Conservation (phyloP, 2,113 vertebrate species). For the Gila orcuttii region DNA sequence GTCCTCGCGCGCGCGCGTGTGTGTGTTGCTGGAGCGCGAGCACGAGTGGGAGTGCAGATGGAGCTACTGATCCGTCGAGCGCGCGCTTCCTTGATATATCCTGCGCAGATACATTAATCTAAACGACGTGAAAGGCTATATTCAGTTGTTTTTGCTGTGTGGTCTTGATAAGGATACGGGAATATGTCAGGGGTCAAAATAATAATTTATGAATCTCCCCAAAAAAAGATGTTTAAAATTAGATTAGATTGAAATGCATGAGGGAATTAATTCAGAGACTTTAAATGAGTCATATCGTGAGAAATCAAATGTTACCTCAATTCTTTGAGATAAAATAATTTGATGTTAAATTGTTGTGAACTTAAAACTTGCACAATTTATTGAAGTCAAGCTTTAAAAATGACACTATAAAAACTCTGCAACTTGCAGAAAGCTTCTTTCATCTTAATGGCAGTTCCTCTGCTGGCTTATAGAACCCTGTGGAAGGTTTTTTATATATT, state of each 20-base stretch:
- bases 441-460: too few relatives aligned
- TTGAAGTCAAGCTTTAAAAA: background rate
- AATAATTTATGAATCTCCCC: background rate
- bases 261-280: conserved; percentile 16
- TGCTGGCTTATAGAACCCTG: too few relatives aligned
- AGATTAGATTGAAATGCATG: background rate
- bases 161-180: conserved; percentile 10
- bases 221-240: background rate
- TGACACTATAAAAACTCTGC: background rate
- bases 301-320: background rate
- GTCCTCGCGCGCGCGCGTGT: background rate
- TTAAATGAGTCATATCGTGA: background rate
- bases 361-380: background rate
- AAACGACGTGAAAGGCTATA: conserved; percentile 21
- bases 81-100: conserved; percentile 5
- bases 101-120: conserved; percentile 6
- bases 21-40: background rate
- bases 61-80: conserved; percentile 38
- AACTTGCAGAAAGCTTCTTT: too few relatives aligned
- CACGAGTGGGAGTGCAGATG: conserved; percentile 43
- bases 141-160: conserved; percentile 1
- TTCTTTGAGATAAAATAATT: background rate
- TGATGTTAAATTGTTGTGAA: background rate
- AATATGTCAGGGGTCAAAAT: background rate
- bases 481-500: too few relatives aligned